Conservation (phyloP, 2,888 invertebrate genomes). For the Stegophylla sp. region DNA sequence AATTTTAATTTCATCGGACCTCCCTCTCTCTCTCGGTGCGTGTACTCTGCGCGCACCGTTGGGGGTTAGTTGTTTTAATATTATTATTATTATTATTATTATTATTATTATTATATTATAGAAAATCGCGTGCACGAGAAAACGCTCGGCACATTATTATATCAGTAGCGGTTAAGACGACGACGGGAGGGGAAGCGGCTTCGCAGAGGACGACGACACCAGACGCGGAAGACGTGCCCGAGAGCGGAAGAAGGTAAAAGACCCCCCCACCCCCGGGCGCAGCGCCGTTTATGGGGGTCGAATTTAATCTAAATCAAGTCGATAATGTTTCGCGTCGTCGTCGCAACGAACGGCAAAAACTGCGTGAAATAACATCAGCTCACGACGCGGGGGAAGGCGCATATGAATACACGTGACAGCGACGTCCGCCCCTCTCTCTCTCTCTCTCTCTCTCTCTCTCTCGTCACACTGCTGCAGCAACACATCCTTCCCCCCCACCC, state of each 20-base stretch:
- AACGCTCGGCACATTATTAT: neutral
- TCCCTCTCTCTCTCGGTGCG: neutral
- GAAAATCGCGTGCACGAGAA: neutral
- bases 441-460: neutral
- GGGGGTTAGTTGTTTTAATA: constrained; percentile 45
- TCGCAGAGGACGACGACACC: neutral
- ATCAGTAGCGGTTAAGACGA: neutral
- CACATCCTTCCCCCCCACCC: too few relatives aligned
- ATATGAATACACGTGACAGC: neutral
- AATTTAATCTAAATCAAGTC: constrained; percentile 52
- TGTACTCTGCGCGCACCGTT: neutral
- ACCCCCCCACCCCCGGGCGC: too few relatives aligned
- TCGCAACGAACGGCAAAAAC: constrained; percentile 33
- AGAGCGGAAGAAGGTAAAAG: neutral
- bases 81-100: too few relatives aligned
- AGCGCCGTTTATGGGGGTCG: neutral
- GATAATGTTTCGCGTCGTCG: neutral
- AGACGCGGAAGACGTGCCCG: neutral
- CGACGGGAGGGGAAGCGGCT: too few relatives aligned
- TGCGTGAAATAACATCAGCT: constrained; percentile 24
- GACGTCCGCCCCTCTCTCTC: neutral
- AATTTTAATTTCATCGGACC: constrained; percentile 43
- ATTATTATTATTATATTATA: too few relatives aligned
- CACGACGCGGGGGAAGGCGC: neutral
- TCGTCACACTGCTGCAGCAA: neutral